phyloP scores from a whole-genome alignment of 2,888 invertebrate species.

The Hecatera dysodea region DNA sequence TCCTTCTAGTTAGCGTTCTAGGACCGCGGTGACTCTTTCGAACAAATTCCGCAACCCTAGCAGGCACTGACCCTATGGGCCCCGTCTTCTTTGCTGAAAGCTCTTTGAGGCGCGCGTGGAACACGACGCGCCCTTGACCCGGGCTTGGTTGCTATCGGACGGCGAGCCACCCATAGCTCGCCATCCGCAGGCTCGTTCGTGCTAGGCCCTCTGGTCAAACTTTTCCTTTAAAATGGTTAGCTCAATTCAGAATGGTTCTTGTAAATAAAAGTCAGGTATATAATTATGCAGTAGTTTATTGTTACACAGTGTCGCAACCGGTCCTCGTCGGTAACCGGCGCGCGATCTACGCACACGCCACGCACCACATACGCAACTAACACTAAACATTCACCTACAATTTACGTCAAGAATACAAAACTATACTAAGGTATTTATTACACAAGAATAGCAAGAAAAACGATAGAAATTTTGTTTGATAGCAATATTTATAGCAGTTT shows the following conservation, averaged over 20 bases:
- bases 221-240: too few relatives aligned
- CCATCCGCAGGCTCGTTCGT: too few relatives aligned
- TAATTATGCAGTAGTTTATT: constrained; percentile 90
- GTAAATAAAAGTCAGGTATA: constrained; percentile 65
- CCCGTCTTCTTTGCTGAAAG: too few relatives aligned
- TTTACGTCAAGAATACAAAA: constrained; percentile 13
- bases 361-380: constrained; percentile 65
- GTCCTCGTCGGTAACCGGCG: constrained; percentile 74
- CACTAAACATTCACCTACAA: constrained; percentile 22
- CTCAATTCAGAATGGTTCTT: background rate
- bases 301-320: constrained; percentile 84
- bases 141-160: too few relatives aligned
- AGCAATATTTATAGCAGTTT: constrained; percentile 35
- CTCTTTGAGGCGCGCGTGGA: too few relatives aligned
- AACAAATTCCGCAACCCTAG: too few relatives aligned
- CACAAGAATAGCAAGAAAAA: constrained; percentile 19
- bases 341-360: constrained; percentile 70
- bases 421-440: background rate
- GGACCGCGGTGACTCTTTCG: too few relatives aligned
- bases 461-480: constrained; percentile 23
- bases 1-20: too few relatives aligned
- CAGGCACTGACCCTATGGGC: too few relatives aligned
- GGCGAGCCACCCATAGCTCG: too few relatives aligned
- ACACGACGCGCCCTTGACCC: too few relatives aligned
- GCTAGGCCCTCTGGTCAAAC: too few relatives aligned